A percentile compares a stretch with the other conserved stretches of the same genome.
These are phyloP conservation scores for Lineus longissimus DNA, from an alignment of 1,140 invertebrate species.

Conservation along the genomic window DNA sequence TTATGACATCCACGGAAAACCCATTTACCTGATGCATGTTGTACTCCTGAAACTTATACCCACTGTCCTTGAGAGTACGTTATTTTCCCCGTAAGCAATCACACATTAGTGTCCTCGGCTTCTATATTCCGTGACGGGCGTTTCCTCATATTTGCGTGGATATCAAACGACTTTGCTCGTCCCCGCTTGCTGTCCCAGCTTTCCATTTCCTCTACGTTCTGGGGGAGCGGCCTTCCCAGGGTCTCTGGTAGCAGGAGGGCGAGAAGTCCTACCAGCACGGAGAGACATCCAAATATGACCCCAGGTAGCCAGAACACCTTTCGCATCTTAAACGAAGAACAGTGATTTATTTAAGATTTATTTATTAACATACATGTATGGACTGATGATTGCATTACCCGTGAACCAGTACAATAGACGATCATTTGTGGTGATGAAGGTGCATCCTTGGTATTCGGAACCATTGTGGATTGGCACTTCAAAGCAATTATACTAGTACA, in stretches of 20 bases:
- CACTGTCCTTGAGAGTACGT: too few species aligned
- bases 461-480: too few species aligned
- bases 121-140: background rate
- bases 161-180: background rate
- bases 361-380: background rate
- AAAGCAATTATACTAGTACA: too few species aligned
- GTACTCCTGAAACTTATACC: too few species aligned
- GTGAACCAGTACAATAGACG: background rate
- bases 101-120: too few species aligned
- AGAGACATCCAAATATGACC: conserved; percentile 21
- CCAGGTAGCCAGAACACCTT: conserved; percentile 24
- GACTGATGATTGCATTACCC: background rate
- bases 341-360: background rate
- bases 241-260: conserved; percentile 26
- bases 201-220: conserved; percentile 21
- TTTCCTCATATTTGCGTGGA: background rate
- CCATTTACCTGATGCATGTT: too few species aligned
- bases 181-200: conserved; percentile 12
- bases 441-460: too few species aligned
- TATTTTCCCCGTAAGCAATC: too few species aligned
- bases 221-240: conserved; percentile 20
- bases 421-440: too few species aligned
- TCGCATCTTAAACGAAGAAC: conserved; percentile 17
- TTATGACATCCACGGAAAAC: too few species aligned
- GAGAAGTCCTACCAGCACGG: conserved; percentile 18